Base-by-base conservation (phyloP, 1,140 invertebrate genomes). In the Drosophila melanogaster region DNA sequence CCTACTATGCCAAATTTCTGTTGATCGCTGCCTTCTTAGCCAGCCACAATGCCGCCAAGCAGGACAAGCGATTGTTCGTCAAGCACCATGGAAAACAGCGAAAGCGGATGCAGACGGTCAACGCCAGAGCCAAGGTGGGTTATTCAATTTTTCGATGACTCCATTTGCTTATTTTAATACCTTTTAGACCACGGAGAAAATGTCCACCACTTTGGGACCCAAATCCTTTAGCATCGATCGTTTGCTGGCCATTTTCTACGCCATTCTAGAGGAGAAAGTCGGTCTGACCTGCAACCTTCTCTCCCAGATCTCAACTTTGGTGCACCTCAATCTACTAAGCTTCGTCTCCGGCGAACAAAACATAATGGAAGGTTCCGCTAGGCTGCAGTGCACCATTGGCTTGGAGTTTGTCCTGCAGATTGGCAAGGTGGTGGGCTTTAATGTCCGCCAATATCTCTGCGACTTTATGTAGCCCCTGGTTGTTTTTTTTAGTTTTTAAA, bases 241-340 rank as follows among this genome's bases (percentile, higher is more conserved):
- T 57, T 93, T 98, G 79, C 92, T 98, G 51, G 96, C 97, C 3
- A 98, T 99, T 78, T 98, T 98, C 93, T 98, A 97, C 93, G 95
- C 96, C 1, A 98, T 99, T 77, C 92, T 97, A 14, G 96, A 97
- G 49, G 96, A 97, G 49, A 96, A 95, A 89, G 95, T 97, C 30
- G 95, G 96, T 26, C 94, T 98, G 14, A 97, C 97, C 66, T 96
- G 96, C 66, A 96, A 96, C 92, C 93, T 98, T 15, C 93, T 97
- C 8, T 94, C 95, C 1, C 97, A 97, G 92, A 95, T 97, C 77
- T 94, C 95, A 5, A 96, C 95, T 11, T 93, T 97, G 72, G 95
- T 96, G 7, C 94, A 95, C 79, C 92, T 97, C 10, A 95, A 95
- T 74, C 92, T 97, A 12, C 92, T 97, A 8, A 76, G 92, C 30